Evolutionary conservation across 2,797 vertebrate species (phyloP).

Genomic region (Aselliscus stoliczkanus): DNA sequence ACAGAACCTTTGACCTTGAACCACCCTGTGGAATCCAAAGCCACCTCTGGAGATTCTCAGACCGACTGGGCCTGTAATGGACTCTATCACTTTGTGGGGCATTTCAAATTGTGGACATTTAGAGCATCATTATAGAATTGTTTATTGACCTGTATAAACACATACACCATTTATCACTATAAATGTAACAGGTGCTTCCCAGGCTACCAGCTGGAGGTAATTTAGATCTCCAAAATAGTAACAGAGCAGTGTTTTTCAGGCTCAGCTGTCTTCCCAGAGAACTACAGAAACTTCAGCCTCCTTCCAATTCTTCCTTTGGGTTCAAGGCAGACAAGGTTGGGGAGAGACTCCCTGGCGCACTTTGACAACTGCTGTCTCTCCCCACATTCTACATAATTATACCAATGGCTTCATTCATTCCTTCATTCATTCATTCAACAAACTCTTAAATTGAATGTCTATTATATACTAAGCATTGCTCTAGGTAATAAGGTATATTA

Average conservation of each 20-base stretch:
- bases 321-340: neutral
- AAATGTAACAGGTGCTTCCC: conserved; percentile 41
- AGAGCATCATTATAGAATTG: conserved; percentile 1
- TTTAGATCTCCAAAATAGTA: neutral
- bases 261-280: neutral
- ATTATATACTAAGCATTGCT: neutral
- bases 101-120: conserved; percentile 35
- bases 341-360: neutral
- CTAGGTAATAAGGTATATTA: neutral
- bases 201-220: neutral
- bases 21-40: neutral
- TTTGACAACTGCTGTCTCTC: neutral
- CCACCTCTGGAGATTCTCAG: conserved; percentile 37
- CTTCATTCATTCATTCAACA: neutral
- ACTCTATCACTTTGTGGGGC: neutral
- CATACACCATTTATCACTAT: conserved; percentile 8
- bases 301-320: neutral
- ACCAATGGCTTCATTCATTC: neutral
- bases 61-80: conserved; percentile 1
- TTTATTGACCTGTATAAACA: conserved; percentile 42
- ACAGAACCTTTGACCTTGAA: conserved; percentile 51
- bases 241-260: neutral
- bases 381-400: neutral
- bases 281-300: neutral
- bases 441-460: neutral